Evolutionary conservation across 2,888 invertebrate genomes (phyloP).

Genomic region (Melanostoma scalare): DNA sequence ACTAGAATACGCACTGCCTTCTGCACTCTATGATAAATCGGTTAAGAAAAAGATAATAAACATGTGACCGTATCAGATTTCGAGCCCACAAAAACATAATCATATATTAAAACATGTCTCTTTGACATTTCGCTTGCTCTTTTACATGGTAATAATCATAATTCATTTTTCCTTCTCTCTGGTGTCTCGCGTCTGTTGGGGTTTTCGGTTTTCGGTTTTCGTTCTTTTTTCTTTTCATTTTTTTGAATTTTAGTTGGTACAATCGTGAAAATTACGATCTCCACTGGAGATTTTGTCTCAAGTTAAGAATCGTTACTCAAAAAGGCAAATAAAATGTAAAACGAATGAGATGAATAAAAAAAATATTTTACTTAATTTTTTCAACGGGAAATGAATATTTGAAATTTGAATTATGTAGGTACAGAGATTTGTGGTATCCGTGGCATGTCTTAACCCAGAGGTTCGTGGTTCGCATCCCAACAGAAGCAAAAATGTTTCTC

Average conservation of each 20-base stretch:
- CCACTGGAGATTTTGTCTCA: slow-evolving; percentile 63
- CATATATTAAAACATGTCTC: slow-evolving; percentile 82
- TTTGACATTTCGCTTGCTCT: slow-evolving; percentile 82
- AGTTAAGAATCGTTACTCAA: slow-evolving; percentile 44
- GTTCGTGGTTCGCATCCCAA: no score
- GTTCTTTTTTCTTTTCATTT: not conserved
- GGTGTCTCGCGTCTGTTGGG: slow-evolving; percentile 36
- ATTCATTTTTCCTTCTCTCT: slow-evolving; percentile 79
- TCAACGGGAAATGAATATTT: not conserved
- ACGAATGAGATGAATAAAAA: slow-evolving; percentile 5
- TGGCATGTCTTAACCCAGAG: no score
- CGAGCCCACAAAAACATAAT: slow-evolving; percentile 81
- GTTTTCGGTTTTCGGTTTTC: no score
- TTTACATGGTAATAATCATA: slow-evolving; percentile 82
- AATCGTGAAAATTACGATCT: slow-evolving; percentile 70
- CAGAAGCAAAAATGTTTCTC: no score
- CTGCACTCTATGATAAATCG: slow-evolving; percentile 73
- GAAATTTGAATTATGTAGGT: no score
- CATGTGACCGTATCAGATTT: slow-evolving; percentile 81
- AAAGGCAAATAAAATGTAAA: slow-evolving; percentile 21
- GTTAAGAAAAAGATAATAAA: slow-evolving; percentile 71
- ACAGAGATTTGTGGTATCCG: no score
- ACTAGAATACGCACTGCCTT: slow-evolving; percentile 72
- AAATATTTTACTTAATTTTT: slow-evolving; percentile 29
- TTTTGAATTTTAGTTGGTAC: slow-evolving; percentile 58